Evolutionary conservation across 2,797 vertebrate genomes (phyloP).

Genomic region (Melanotaenia pygmaea): DNA sequence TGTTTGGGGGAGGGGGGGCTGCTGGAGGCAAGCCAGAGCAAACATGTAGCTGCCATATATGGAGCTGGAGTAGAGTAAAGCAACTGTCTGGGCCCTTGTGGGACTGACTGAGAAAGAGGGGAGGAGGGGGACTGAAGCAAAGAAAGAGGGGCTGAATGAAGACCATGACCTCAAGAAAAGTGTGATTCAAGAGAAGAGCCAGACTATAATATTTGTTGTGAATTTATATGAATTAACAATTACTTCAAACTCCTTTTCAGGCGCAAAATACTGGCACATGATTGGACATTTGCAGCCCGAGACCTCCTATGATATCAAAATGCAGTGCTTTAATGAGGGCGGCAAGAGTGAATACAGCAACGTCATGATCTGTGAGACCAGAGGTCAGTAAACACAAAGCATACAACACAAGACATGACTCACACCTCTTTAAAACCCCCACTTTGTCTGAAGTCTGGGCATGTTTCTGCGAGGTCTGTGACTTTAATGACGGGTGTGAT

Average conservation of each 20-base stretch:
- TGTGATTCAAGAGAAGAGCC: not conserved
- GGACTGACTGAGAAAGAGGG: constrained; percentile 45
- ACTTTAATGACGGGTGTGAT: constrained; percentile 49
- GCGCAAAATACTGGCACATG: constrained; percentile 92
- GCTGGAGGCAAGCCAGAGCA: constrained; percentile 81
- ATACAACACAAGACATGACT: constrained; percentile 19
- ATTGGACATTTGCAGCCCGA: constrained; percentile 93
- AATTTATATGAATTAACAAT: constrained; percentile 44
- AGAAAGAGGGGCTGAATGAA: constrained; percentile 14
- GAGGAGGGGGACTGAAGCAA: constrained; percentile 2
- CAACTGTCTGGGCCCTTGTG: constrained; percentile 73
- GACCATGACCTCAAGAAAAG: constrained; percentile 54
- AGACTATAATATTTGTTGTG: constrained; percentile 6
- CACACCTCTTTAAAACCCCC: constrained; percentile 10
- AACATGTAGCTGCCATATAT: constrained; percentile 85
- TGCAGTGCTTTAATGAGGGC: constrained; percentile 94
- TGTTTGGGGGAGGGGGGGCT: constrained; percentile 51
- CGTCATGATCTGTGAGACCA: constrained; percentile 98
- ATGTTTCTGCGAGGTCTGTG: constrained; percentile 40
- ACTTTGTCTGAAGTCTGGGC: constrained; percentile 50
- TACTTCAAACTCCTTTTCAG: constrained; percentile 66
- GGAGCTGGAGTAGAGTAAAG: constrained; percentile 79
- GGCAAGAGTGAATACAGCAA: constrained; percentile 96
- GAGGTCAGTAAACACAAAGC: constrained; percentile 82
- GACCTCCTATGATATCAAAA: constrained; percentile 97